A percentile compares a stretch with the other conserved stretches of the same genome.
Evolutionary conservation across 2,888 invertebrate genomes (phyloP).

Genomic region (Lobophora halterata): DNA sequence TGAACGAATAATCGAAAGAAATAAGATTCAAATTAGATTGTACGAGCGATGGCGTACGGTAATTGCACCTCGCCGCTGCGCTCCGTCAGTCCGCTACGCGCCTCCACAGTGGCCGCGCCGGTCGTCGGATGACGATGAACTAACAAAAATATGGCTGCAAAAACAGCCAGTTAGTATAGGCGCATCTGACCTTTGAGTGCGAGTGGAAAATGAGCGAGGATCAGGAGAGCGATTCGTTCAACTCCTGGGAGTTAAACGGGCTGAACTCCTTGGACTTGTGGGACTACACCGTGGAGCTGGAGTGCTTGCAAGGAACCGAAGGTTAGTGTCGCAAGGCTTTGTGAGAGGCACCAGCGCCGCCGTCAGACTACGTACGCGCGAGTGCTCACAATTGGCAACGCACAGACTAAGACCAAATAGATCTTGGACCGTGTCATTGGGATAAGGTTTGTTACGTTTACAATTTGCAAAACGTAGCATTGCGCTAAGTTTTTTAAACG

Average conservation of each 20-base stretch:
- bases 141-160: conserved; percentile 54
- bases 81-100: conserved; percentile 49
- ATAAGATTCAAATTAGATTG: conserved; percentile 70
- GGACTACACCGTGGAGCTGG: conserved; percentile 92
- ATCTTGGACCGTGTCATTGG: conserved; percentile 51
- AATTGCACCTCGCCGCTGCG: conserved; percentile 46
- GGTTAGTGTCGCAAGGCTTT: conserved; percentile 79
- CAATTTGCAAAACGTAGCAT: conserved; percentile 37
- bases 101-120: conserved; percentile 55
- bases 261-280: conserved; percentile 89
- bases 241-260: conserved; percentile 78
- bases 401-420: conserved; percentile 45
- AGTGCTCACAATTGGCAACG: conserved; percentile 41
- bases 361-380: too few species aligned
- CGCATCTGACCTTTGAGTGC: conserved; percentile 48
- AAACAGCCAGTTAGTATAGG: conserved; percentile 40
- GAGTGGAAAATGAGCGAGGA: conserved; percentile 69
- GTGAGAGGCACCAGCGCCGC: conserved; percentile 46
- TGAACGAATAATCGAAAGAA: conserved; percentile 64
- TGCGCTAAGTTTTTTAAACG: conserved; percentile 17
- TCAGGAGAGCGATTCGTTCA: conserved; percentile 69
- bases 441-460: conserved; percentile 38
- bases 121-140: conserved; percentile 34
- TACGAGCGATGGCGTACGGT: conserved; percentile 53
- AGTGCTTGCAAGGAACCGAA: conserved; percentile 89